phyloP scores from a whole-genome alignment of 2,797 vertebrate species.

The Columba guinea region DNA sequence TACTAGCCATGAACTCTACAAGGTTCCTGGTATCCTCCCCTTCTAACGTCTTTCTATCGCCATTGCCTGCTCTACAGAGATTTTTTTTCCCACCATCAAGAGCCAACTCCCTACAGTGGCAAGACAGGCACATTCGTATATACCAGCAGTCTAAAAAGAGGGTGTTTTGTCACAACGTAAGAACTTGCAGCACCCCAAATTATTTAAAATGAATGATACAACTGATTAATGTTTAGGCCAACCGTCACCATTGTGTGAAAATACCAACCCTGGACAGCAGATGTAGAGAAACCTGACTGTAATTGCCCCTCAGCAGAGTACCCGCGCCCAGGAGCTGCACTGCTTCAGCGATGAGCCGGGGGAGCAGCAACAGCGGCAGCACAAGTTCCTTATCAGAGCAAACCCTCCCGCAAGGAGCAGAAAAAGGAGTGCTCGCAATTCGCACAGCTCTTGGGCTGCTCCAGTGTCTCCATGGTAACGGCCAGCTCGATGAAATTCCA shows the following conservation, averaged over 20 bases:
- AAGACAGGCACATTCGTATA: not conserved
- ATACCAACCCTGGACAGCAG: not conserved
- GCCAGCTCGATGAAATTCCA: conserved; percentile 63
- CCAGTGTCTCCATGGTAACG: conserved; percentile 81
- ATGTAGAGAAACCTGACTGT: not conserved
- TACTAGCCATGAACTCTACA: not conserved
- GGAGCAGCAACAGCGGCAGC: conserved; percentile 31
- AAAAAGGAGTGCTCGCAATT: conserved; percentile 37
- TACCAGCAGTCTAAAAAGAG: not conserved
- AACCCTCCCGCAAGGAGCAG: conserved; percentile 51
- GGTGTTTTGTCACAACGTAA: not conserved
- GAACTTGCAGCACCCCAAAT: fast-evolving
- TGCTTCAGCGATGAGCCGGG: not conserved
- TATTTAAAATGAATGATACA: no score
- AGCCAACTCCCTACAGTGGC: not conserved
- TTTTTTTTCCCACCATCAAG: not conserved
- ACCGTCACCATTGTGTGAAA: not conserved
- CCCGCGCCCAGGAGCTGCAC: not conserved
- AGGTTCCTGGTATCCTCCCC: not conserved
- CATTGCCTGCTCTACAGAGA: not conserved
- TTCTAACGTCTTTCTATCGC: not conserved
- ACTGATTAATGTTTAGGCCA: not conserved
- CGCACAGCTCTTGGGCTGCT: conserved; percentile 42
- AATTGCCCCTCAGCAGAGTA: not conserved
- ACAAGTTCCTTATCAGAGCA: conserved; percentile 57